Evolutionary conservation across 1,140 invertebrate genomes (phyloP).

Genomic region (Euura lappo): DNA sequence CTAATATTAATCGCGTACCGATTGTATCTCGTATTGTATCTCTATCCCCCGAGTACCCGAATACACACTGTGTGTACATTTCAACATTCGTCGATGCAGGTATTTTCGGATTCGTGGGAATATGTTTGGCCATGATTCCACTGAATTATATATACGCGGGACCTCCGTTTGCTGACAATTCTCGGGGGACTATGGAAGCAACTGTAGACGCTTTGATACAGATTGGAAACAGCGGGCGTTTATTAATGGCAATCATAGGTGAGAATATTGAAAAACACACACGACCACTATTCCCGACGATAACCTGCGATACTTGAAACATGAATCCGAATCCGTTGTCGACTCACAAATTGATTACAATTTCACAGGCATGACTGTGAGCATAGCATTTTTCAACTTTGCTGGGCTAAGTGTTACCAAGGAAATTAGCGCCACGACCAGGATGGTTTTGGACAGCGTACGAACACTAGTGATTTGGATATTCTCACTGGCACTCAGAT

Average conservation of each 20-base stretch:
- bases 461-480: conserved; percentile 91
- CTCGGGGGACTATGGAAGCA: conserved; percentile 84
- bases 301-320: conserved; percentile 1
- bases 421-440: conserved; percentile 88
- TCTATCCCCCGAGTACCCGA: too few relatives aligned
- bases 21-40: too few relatives aligned
- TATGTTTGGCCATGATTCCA: conserved; percentile 77
- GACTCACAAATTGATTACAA: conserved; percentile 40
- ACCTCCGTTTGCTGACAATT: conserved; percentile 78
- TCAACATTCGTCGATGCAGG: conserved; percentile 55
- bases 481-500: conserved; percentile 74
- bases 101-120: conserved; percentile 83
- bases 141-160: conserved; percentile 84
- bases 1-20: too few relatives aligned
- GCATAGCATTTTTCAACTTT: conserved; percentile 97
- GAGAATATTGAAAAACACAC: conserved; percentile 25
- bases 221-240: conserved; percentile 71
- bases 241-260: conserved; percentile 74
- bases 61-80: background rate
- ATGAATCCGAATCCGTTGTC: background rate
- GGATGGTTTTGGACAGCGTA: conserved; percentile 91
- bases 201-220: conserved; percentile 83
- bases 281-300: too few relatives aligned
- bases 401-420: conserved; percentile 96
- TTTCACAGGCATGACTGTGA: conserved; percentile 80